Percentiles rank a stretch among this genome's conserved stretches.
Conservation (phyloP, 2,797 vertebrate genomes). For the Varecia variegata region DNA sequence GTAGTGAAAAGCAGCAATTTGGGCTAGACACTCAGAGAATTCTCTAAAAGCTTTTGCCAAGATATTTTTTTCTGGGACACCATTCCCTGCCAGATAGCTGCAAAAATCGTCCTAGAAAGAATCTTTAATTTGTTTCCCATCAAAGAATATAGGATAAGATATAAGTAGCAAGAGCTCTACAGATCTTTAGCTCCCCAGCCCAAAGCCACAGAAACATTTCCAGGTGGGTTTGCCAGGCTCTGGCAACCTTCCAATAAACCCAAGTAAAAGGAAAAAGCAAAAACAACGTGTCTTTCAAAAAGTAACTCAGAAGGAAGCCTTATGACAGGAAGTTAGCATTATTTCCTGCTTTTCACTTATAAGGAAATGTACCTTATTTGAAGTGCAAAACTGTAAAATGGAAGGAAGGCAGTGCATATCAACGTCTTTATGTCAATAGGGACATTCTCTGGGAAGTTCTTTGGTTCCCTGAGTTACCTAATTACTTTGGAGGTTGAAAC, state of each 20-base stretch:
- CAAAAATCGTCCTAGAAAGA: slow-evolving; percentile 39
- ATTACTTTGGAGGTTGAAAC: slow-evolving; percentile 51
- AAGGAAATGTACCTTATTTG: slow-evolving; percentile 26
- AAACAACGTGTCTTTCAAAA: slow-evolving; percentile 16
- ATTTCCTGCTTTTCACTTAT: slow-evolving; percentile 36
- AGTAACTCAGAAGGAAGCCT: not conserved
- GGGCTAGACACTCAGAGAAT: not conserved
- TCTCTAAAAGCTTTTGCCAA: not conserved
- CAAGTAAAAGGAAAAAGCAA: not conserved
- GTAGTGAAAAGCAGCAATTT: not conserved
- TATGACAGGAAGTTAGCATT: slow-evolving; percentile 26
- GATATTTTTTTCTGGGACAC: not conserved
- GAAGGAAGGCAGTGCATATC: not conserved
- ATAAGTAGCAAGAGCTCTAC: not conserved
- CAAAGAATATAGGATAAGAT: not conserved
- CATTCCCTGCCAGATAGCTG: not conserved
- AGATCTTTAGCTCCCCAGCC: not conserved
- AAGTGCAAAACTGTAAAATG: not conserved
- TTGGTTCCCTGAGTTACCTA: slow-evolving; percentile 59
- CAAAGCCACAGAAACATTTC: slow-evolving; percentile 16
- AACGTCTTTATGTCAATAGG: slow-evolving; percentile 29
- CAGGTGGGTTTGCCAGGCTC: slow-evolving; percentile 38
- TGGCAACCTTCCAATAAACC: slow-evolving; percentile 17
- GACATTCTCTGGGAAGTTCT: slow-evolving; percentile 54
- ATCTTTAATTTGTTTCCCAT: not conserved